Evolutionary conservation across 1,140 invertebrate genomes (phyloP), one percentile per base, ranked within the genome.

Genomic region (Glossosoma conforme): DNA sequence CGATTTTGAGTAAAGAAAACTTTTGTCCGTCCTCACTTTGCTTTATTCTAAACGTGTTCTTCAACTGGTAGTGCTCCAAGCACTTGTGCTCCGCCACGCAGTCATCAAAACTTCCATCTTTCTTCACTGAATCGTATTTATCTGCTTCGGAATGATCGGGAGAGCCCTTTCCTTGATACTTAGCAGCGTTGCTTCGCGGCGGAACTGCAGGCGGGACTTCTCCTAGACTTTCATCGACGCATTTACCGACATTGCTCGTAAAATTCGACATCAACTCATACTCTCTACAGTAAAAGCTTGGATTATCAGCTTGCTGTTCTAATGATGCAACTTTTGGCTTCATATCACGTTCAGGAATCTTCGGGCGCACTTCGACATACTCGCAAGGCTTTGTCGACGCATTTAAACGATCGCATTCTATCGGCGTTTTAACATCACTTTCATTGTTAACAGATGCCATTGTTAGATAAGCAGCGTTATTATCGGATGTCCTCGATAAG

Each of bases 191-290:
- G n/a, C 15, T 50, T 14, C 70, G 64, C 13, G 68, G 68, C 4
- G 70, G 70, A 0, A 74, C 69, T 4, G 69, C 67, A 2, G 70
- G 70, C n/a, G 70, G 70, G 8, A 61, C 54, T 8, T 50, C 45
- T 4, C 18, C 33, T 28, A 25, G 10, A 42, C 20, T 24, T 42
- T 25, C 40, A 8, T 42, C 40, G 6, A 14, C 33, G 25, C 19
- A 33, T 30, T 8, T 19, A 13, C 17, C 13, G 37, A 25, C 4
- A 62, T 22, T 62, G 28, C 65, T 69, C 56, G 61, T 66, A 42
- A 74, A 74, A 56, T 74, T 61, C 1, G 66, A 60, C 69, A 74
- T 70, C 15, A 74, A 60, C 46, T 74, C 69, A 55, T 74, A 72
- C 56, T 74, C 71, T 21, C 61, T 62, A 44, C 69, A 73, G 22